Evolutionary conservation across 2,113 vertebrate genomes (phyloP), one percentile per base, ranked within the genome.

Genomic region (Procavia capensis): DNA sequence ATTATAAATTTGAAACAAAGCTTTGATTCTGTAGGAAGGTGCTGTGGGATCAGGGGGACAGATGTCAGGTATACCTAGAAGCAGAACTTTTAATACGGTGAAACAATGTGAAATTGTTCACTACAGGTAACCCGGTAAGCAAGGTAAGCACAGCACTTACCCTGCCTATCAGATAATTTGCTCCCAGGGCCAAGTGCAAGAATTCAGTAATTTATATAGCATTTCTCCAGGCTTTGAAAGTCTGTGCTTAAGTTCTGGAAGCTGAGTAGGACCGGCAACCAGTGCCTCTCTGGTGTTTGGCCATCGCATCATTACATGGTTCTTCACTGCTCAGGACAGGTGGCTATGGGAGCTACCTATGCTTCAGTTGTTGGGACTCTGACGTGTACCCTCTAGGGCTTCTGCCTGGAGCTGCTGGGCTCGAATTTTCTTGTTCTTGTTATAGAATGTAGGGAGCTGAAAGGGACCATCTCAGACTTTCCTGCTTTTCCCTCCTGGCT

Each of bases 221-320:
- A 66, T 22, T 86, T 83, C 20, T 27, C 0, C 4, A 88, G 74
- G 13, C n/a, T 20, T 19, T 95, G 61, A 59, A 31, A 9, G 24
- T 29, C 57, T 45, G 66, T 41, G 39, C 47, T 19, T 54, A 24
- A 5, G 9, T 50, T 41, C n/a, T 34, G 41, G 54, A 64, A 68
- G 66, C 10, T 11, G 13, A 10, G 0, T 16, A 0, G 16, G 36
- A 1, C 75, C 39, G 57, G 39, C 22, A 47, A 66, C 17, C 66
- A 36, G 5, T 31, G 34, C 54, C 81, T 36, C 5, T 41, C 43
- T 11, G 36, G 64, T 3, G 2, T 50, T 79, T 31, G 39, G 82
- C 24, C 0, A 0, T 34, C n/a, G 0, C 1, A 25, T 41, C 31
- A n/a, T 63, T 6, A 13, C 25, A 0, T 14, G 25, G 9, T 17